phyloP scores from a whole-genome alignment of 2,113 vertebrate genomes.

The Scolopax mira region DNA sequence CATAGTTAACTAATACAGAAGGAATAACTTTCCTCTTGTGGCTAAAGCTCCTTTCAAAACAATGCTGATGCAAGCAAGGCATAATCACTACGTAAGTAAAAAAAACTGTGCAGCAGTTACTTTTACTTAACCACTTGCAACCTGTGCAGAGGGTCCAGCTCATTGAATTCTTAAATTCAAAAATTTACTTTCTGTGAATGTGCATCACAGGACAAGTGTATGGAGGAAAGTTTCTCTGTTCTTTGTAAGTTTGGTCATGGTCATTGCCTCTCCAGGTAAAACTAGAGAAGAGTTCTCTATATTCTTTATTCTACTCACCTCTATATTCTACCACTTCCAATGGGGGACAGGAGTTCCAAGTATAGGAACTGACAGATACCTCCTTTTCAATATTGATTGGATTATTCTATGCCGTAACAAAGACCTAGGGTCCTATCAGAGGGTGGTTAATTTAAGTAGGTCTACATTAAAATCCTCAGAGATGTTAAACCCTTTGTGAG shows the following conservation, averaged over 20 bases:
- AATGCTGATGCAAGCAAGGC: neutral
- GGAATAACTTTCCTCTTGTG: neutral
- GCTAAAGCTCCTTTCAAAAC: neutral
- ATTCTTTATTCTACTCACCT: no score
- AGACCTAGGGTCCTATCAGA: neutral
- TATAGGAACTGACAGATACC: no score
- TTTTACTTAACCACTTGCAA: neutral
- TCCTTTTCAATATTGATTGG: neutral
- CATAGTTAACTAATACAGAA: neutral
- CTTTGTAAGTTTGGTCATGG: neutral
- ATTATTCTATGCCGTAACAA: neutral
- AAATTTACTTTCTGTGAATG: neutral
- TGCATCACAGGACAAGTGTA: neutral
- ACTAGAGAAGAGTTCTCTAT: neutral
- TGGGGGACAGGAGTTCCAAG: neutral
- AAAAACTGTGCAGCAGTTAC: neutral
- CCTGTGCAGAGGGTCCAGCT: neutral
- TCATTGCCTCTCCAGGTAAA: neutral
- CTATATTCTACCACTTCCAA: no score
- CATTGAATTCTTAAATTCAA: neutral
- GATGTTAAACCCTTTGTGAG: rapidly evolving
- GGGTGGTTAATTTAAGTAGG: neutral
- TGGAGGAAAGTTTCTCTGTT: neutral
- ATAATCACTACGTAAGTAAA: neutral
- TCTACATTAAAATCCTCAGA: neutral